A percentile compares a stretch with the other conserved stretches of the same genome.
Conservation (phyloP, 1,140 invertebrate species). For the Physella acuta region DNA sequence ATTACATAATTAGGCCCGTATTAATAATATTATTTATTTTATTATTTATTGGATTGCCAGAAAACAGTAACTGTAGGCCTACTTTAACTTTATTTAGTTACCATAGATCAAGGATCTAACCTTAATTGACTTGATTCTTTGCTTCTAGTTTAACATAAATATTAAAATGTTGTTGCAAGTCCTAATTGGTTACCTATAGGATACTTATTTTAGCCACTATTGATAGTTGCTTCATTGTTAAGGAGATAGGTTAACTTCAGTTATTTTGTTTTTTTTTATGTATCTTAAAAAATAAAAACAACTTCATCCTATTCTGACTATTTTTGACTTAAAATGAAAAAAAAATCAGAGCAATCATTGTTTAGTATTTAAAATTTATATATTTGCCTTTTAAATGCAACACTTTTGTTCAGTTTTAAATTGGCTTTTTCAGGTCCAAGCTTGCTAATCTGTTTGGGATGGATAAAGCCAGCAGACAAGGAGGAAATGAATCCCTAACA, state of each 20-base stretch:
- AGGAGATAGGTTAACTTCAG: not conserved
- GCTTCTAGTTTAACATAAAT: no score
- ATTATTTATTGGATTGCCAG: no score
- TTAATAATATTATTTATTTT: no score
- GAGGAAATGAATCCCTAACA: slow-evolving; percentile 57
- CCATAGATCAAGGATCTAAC: no score
- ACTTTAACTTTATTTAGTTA: no score
- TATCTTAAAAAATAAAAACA: not conserved
- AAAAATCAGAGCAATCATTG: not conserved
- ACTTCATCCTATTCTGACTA: not conserved
- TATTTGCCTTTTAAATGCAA: not conserved
- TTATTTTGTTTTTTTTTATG: not conserved
- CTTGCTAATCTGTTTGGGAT: slow-evolving; percentile 55
- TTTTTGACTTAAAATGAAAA: not conserved
- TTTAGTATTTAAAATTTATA: not conserved
- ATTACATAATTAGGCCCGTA: no score
- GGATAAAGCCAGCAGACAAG: slow-evolving; percentile 43
- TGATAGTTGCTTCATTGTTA: no score
- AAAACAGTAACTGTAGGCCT: no score
- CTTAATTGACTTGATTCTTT: no score
- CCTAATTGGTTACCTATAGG: no score
- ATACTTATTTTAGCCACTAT: no score
- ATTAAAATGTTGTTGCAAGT: no score
- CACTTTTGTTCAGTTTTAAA: slow-evolving; percentile 1
- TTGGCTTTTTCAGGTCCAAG: slow-evolving; percentile 44